phyloP scores from a whole-genome alignment of 2,113 vertebrate genomes.

The Brienomyrus longianalis region DNA sequence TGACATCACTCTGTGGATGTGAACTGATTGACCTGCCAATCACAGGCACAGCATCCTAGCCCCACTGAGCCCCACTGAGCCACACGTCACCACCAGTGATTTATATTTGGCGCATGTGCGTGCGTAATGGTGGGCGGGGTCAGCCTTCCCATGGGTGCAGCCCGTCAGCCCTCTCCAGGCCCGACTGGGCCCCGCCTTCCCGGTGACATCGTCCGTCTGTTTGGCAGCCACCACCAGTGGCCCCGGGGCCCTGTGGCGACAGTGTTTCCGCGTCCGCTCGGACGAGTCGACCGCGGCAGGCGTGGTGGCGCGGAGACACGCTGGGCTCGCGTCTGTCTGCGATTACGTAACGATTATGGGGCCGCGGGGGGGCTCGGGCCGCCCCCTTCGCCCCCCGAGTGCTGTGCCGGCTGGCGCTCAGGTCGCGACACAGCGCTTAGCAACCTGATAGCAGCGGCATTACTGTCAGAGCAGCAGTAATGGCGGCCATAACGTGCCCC shows the following conservation, averaged over 20 bases:
- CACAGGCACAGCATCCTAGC: not conserved
- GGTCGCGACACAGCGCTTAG: not conserved
- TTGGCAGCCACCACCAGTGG: not conserved
- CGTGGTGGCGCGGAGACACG: not conserved
- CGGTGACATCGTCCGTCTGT: not conserved
- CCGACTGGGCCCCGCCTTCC: not conserved
- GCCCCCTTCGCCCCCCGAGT: not conserved
- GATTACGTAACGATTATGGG: not conserved
- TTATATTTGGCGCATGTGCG: not conserved
- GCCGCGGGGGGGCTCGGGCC: not conserved
- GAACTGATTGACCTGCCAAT: not conserved
- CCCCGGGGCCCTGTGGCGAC: not conserved
- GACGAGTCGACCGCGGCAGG: not conserved
- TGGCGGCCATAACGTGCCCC: not conserved
- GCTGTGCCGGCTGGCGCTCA: not conserved
- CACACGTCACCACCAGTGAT: not conserved
- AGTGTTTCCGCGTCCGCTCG: not conserved
- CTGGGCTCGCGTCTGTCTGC: not conserved
- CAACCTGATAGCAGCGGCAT: not conserved
- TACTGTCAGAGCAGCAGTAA: not conserved
- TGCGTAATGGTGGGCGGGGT: not conserved
- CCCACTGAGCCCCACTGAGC: not conserved
- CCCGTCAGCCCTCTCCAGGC: not conserved
- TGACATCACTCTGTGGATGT: not conserved
- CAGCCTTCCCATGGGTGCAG: not conserved